A percentile compares a stretch with the other conserved stretches of the same genome.
Evolutionary conservation across 2,888 invertebrate species (phyloP).

Genomic region (Chirona hameri): DNA sequence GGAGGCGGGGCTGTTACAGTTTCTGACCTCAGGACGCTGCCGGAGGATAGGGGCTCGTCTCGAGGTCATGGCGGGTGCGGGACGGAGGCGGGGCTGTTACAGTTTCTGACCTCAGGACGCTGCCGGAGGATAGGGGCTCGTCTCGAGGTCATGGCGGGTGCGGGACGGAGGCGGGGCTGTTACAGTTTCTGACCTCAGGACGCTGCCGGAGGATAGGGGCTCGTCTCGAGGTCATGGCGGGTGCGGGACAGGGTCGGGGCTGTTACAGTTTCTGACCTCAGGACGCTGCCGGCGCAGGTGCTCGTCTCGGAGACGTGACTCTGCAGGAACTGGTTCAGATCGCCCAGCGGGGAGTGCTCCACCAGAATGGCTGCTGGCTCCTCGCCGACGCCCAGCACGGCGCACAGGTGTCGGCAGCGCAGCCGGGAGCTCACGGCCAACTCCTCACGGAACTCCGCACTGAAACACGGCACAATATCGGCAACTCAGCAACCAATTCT

Average conservation of each 20-base stretch:
- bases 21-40: too few species aligned
- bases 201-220: too few species aligned
- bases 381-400: constrained; percentile 10
- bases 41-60: too few species aligned
- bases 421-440: background rate
- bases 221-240: background rate
- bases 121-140: too few species aligned
- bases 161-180: too few species aligned
- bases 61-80: too few species aligned
- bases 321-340: constrained; percentile 26
- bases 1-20: too few species aligned
- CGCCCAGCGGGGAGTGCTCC: constrained; percentile 8
- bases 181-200: too few species aligned
- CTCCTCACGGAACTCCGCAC: background rate
- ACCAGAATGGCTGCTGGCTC: background rate
- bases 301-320: background rate
- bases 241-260: background rate
- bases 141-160: too few species aligned
- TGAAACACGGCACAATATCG: background rate
- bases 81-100: too few species aligned
- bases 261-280: background rate
- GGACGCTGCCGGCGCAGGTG: background rate
- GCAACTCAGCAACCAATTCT: too few species aligned
- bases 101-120: too few species aligned
- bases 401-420: background rate